Base-by-base conservation (phyloP, 2,888 invertebrate species). In the Hirtodrosophila cameraria region DNA sequence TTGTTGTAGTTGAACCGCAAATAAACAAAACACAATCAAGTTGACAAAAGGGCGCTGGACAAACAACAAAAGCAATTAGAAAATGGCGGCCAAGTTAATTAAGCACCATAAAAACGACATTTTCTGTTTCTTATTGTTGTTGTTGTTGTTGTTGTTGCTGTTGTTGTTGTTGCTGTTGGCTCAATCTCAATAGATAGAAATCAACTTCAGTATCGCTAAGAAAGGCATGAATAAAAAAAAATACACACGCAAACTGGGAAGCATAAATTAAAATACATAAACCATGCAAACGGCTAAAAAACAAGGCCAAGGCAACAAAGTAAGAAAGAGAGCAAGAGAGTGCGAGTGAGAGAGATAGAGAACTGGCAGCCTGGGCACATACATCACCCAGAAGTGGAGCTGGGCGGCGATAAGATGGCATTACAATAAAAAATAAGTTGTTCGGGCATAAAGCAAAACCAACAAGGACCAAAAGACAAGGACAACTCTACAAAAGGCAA, bases 261-360 rank as follows among this genome's bases (percentile, higher is more conserved):
- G 82, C 86, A 82, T 86, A 82, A 82, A 82, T 82, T 82, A 82
- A 82, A 82, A 82, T 83, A 73, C 84, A 86, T 77, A 83, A 82
- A 82, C 72, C 62, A 65, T 67, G 70, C 70, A 62, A 82, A 82
- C 55, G 76, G 69, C 66, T 82, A 83, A 80, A 85, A 80, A 85
- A 84, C 77, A 75, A 70, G 74, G 83, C 64, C 73, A 79, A 48
- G 43, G 36, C 41, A 23, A 35, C 15, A 18, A 1, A 5, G 28
- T 13, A 12, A 11, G 12, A 8, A 8, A 15, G 38, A 15, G 9
- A 39, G 12, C 16, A 9, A 5, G 0, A 38, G 50, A 6, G 11
- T 0, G 11, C 3, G 13, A 12, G 8, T 12, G 9, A 16, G 27
- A 55, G 27, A 33, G 38, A 11, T 42, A 59, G 1, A 28, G 38